Conservation (phyloP, 2,888 invertebrate genomes). For the Sisyra terminalis region DNA sequence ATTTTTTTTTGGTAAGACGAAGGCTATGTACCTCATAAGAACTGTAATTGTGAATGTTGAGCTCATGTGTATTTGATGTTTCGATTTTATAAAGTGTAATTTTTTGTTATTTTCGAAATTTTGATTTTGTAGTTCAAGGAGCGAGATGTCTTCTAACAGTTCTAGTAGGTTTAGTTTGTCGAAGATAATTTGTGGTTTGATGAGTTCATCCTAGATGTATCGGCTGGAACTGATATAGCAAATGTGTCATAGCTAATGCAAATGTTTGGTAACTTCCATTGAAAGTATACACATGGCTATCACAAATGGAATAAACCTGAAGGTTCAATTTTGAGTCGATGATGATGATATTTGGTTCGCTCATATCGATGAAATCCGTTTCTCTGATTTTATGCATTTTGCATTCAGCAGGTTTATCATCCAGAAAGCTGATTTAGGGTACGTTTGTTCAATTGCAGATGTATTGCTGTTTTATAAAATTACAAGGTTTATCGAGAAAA, state of each 20-base stretch:
- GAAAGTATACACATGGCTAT: neutral
- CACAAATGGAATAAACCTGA: neutral
- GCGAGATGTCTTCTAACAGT: neutral
- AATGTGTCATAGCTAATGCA: too few species aligned
- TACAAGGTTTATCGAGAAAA: neutral
- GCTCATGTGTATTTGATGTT: neutral
- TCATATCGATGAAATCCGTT: neutral
- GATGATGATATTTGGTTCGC: neutral
- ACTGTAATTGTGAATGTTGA: neutral
- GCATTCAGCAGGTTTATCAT: neutral
- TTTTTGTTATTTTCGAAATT: neutral
- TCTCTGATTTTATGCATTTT: neutral
- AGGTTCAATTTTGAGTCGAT: neutral
- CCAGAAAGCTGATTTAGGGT: neutral
- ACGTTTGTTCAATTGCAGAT: neutral
- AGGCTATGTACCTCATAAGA: neutral
- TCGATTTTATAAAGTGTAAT: neutral
- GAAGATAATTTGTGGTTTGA: neutral
- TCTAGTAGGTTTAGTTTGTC: neutral
- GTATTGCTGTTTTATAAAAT: neutral
- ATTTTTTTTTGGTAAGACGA: neutral
- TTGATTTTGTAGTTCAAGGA: neutral
- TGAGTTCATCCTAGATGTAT: neutral
- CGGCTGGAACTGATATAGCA: neutral
- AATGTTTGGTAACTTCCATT: neutral